phyloP scores from a whole-genome alignment of 2,888 invertebrate species.

The Carcina quercana region DNA sequence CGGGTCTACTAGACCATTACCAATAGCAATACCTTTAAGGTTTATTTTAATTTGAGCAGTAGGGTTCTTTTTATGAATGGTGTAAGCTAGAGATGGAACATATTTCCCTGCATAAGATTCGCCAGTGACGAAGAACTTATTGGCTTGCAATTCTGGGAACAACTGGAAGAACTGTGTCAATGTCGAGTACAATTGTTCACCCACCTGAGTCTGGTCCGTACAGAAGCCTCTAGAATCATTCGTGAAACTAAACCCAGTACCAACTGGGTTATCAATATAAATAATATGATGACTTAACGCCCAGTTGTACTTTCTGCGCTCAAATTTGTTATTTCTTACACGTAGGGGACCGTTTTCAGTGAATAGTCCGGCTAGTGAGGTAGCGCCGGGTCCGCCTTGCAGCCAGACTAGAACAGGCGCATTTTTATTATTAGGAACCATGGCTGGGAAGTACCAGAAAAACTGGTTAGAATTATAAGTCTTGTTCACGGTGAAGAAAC shows the following conservation, averaged over 20 bases:
- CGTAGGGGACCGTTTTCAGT: conserved; percentile 86
- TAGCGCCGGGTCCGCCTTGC: conserved; percentile 89
- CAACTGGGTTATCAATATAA: conserved; percentile 95
- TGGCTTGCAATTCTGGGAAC: conserved; percentile 82
- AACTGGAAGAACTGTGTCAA: conserved; percentile 88
- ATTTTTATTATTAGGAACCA: conserved; percentile 57
- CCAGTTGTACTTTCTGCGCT: conserved; percentile 85
- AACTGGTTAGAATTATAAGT: conserved; percentile 86
- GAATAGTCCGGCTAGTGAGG: conserved; percentile 86
- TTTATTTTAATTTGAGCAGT: conserved; percentile 80
- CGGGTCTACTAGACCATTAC: conserved; percentile 88
- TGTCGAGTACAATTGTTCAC: conserved; percentile 83
- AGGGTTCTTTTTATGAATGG: conserved; percentile 80
- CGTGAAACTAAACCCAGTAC: conserved; percentile 94
- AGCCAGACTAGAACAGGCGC: conserved; percentile 89
- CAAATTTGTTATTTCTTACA: conserved; percentile 49
- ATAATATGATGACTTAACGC: conserved; percentile 84
- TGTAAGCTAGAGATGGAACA: conserved; percentile 84
- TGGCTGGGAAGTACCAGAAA: conserved; percentile 94
- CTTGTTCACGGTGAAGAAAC: conserved; percentile 89
- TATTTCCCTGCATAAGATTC: conserved; percentile 91
- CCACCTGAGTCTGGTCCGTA: conserved; percentile 85
- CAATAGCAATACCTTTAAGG: conserved; percentile 81
- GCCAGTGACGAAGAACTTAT: conserved; percentile 90
- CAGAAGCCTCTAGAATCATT: conserved; percentile 84